Percentiles rank a stretch among this genome's conserved stretches.
phyloP scores from a whole-genome alignment of 2,797 vertebrate species.

The Oreonectes daqikongensis region DNA sequence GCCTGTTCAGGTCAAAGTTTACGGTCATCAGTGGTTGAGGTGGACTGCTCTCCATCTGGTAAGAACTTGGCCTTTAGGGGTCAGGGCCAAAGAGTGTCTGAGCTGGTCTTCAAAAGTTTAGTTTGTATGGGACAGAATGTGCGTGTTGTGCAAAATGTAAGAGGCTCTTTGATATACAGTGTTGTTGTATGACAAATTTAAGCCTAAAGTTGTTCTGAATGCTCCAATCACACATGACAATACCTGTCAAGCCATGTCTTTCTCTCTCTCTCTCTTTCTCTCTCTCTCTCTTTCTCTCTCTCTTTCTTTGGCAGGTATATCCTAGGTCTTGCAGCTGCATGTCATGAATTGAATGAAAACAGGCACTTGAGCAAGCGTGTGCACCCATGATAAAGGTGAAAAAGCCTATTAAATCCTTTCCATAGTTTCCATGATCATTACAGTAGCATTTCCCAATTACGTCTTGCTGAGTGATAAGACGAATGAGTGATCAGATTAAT shows the following conservation, averaged over 20 bases:
- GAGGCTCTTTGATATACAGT: slow-evolving; percentile 23
- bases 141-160: not conserved
- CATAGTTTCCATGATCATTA: not conserved
- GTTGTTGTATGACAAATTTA: slow-evolving; percentile 6
- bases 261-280: slow-evolving; percentile 36
- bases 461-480: slow-evolving; percentile 10
- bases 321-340: slow-evolving; percentile 34
- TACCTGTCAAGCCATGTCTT: slow-evolving; percentile 54
- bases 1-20: slow-evolving; percentile 58
- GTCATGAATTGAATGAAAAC: slow-evolving; percentile 33
- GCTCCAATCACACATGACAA: slow-evolving; percentile 57
- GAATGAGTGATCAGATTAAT: not conserved
- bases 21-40: slow-evolving; percentile 63
- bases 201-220: slow-evolving; percentile 41
- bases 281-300: slow-evolving; percentile 29
- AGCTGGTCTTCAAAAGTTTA: slow-evolving; percentile 42
- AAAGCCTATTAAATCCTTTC: slow-evolving; percentile 34
- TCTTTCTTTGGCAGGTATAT: slow-evolving; percentile 42
- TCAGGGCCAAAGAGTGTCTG: slow-evolving; percentile 52
- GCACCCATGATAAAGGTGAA: slow-evolving; percentile 27
- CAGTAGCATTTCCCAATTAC: slow-evolving; percentile 10
- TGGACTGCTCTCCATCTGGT: slow-evolving; percentile 72
- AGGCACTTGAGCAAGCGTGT: slow-evolving; percentile 38
- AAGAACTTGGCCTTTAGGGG: slow-evolving; percentile 46
- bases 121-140: slow-evolving; percentile 28